Evolutionary conservation across 2,888 invertebrate species (phyloP).

Genomic region (Tridacna crocea): DNA sequence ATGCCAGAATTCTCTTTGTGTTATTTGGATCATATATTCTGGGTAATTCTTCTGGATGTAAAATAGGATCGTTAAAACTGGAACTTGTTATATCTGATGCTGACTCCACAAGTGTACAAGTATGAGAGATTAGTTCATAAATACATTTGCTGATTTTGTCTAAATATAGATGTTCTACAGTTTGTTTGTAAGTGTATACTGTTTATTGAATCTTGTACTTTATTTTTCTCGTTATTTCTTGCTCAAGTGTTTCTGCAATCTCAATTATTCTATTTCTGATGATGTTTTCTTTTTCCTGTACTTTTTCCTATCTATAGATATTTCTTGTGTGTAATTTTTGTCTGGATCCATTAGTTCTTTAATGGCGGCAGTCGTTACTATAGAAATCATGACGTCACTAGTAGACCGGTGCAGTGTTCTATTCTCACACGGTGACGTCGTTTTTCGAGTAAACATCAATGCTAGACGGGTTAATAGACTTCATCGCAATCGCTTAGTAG

Average conservation of each 20-base stretch:
- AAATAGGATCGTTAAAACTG: background rate
- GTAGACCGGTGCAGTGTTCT: no score
- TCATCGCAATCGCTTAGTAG: no score
- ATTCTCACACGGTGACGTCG: no score
- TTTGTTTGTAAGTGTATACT: no score
- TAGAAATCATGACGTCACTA: no score
- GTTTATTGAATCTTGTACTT: background rate
- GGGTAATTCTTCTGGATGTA: background rate
- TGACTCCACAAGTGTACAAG: background rate
- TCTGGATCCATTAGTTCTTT: background rate
- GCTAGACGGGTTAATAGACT: no score
- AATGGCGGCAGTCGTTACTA: background rate
- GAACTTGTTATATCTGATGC: background rate
- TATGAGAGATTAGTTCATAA: background rate
- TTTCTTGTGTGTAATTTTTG: background rate
- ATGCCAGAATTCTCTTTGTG: background rate
- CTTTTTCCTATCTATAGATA: background rate
- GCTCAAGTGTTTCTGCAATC: background rate
- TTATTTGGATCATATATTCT: background rate
- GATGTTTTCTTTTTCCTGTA: background rate
- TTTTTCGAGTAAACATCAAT: no score
- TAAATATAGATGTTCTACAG: no score
- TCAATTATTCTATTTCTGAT: background rate
- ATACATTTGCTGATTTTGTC: background rate
- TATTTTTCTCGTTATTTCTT: background rate